A percentile compares a stretch with the other conserved stretches of the same genome.
These are phyloP conservation scores for Neotragus pygmaeus DNA, from an alignment of 2,113 vertebrate genomes.

Conservation along the genomic window DNA sequence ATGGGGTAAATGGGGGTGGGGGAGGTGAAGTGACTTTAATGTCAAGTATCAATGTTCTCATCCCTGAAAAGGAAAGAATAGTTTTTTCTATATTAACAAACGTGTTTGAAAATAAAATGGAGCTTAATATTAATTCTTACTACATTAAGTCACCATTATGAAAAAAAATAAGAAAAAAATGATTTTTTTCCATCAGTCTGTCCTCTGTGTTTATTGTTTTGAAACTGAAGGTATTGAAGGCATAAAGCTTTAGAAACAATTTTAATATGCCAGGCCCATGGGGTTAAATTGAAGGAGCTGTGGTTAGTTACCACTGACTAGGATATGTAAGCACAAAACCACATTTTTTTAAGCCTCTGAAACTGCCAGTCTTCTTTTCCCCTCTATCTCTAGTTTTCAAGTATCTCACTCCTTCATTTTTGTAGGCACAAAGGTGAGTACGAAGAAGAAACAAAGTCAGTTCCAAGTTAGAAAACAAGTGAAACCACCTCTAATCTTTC, in stretches of 20 bases:
- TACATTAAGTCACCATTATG: not conserved
- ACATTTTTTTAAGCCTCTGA: not conserved
- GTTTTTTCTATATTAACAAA: not conserved
- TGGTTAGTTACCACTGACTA: not conserved
- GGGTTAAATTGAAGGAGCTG: not conserved
- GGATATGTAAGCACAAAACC: not conserved
- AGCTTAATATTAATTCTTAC: not conserved
- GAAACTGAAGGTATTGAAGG: not conserved
- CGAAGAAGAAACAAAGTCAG: not conserved
- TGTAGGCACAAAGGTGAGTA: not conserved
- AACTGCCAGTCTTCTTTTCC: not conserved
- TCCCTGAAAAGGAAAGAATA: not conserved
- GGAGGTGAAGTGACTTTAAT: not conserved
- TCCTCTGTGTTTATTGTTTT: not conserved
- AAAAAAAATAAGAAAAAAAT: not conserved
- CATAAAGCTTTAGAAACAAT: not conserved
- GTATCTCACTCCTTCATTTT: not conserved
- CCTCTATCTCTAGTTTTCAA: not conserved
- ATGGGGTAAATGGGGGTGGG: too few relatives aligned
- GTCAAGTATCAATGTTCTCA: not conserved
- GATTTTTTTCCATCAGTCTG: not conserved
- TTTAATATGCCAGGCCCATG: not conserved
- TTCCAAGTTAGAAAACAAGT: not conserved
- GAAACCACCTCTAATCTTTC: not conserved
- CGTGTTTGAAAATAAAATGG: not conserved